Base-by-base conservation (phyloP, 2,797 vertebrate genomes). In the Chelonia mydas region DNA sequence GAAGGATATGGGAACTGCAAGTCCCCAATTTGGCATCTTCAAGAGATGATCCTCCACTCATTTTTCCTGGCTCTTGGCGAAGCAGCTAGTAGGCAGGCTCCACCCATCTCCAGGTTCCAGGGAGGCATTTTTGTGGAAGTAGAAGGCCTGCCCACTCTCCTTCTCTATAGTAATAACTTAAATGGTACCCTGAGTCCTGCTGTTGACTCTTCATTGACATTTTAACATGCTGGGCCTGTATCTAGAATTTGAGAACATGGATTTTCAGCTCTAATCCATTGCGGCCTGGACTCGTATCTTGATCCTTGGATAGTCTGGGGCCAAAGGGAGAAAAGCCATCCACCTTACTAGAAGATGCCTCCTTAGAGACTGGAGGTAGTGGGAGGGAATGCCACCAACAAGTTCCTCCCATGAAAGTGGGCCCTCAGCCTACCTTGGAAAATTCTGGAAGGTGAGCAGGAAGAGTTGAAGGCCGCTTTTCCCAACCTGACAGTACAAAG, bases 1-100 rank as follows among this genome's bases (percentile, higher is more conserved):
- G 87, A 31, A 93, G 50, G 17, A n/a, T 51, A 55, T 16, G 74
- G 88, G 90, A 97, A 93, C 94, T 4, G 1, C 49, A 93, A n/a
- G 19, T 90, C 47, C 57, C 83, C 0, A 0, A 27, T 37, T 50
- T 86, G 37, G 33, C 9, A 78, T 17, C 61, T 82, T 86, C 74
- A 53, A 81, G 61, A 88, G 27, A 92, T 11, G 89, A 91, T 81
- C 47, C 86, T 72, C 77, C n/a, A 31, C 95, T 90, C 87, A 25
- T 54, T 91, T 80, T 84, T 85, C 47, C 55, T 91, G 80, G 86
- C 19, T 88, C n/a, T 49, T 86, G 88, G 55, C 4, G 4, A 68
- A 17, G 8, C 33, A 68, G n/a, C 65, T 19, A 86, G 33, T 53
- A 47, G 83, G 83, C 55, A 78, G 93, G 57, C 50, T 55, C 72